These are phyloP conservation scores for Epinephelus cyanopodus DNA, from an alignment of 2,113 vertebrate species.

Conservation along the genomic window DNA sequence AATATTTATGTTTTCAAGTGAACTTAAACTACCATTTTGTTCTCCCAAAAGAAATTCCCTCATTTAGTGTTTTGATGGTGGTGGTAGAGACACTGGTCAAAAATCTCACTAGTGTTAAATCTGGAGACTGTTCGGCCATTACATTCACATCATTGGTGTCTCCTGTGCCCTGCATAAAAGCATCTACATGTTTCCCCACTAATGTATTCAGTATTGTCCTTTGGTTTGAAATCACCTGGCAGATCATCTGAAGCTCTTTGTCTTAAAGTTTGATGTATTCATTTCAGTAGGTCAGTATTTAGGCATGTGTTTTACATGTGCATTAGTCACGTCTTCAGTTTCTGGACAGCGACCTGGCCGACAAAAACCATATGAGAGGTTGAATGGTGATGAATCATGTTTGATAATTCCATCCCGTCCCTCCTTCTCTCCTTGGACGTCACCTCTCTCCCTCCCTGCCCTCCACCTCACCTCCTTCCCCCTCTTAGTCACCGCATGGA, in stretches of 20 bases:
- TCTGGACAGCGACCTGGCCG: constrained; percentile 8
- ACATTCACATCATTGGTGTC: background rate
- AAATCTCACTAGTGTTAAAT: background rate
- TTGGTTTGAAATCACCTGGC: background rate
- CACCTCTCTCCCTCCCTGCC: constrained; percentile 57
- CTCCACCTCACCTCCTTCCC: constrained; percentile 71
- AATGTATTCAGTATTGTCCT: background rate
- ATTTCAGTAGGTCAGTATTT: background rate
- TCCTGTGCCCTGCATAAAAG: background rate
- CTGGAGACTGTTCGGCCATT: background rate
- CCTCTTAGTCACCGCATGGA: constrained; percentile 83
- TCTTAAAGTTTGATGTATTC: background rate
- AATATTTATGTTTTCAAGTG: too few relatives aligned
- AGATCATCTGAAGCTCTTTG: background rate
- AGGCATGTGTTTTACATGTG: constrained; percentile 1
- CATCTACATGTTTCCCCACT: background rate
- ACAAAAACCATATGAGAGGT: constrained; percentile 21
- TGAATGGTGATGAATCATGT: constrained; percentile 61
- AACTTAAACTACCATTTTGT: too few relatives aligned
- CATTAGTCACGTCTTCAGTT: constrained; percentile 20
- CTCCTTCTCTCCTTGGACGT: constrained; percentile 35
- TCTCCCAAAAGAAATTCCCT: background rate
- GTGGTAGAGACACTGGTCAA: background rate
- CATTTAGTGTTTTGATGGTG: too few relatives aligned
- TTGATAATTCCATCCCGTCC: constrained; percentile 52